Evolutionary conservation across 2,797 vertebrate species (phyloP).

Genomic region (Odontamblyopus rebecca): DNA sequence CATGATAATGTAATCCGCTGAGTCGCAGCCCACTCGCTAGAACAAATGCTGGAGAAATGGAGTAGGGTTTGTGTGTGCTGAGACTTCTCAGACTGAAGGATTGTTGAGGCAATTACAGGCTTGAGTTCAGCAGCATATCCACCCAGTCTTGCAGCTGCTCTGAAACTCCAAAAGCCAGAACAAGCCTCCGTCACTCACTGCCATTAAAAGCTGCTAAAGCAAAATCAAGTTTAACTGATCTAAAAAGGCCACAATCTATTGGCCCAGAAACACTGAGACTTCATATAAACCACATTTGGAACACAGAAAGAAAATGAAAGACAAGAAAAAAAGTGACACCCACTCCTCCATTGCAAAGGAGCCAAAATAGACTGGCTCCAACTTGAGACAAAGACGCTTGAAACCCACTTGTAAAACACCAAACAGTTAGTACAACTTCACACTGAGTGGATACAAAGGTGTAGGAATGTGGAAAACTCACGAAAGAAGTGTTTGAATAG

Average conservation of each 20-base stretch:
- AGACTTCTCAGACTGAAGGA: conserved; percentile 46
- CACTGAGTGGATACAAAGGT: conserved; percentile 24
- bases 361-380: conserved; percentile 25
- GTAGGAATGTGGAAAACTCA: conserved; percentile 78
- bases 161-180: conserved; percentile 49
- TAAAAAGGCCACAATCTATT: conserved; percentile 32
- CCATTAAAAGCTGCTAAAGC: conserved; percentile 44
- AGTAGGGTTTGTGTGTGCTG: conserved; percentile 47
- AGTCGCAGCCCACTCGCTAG: conserved; percentile 46
- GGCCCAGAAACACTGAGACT: conserved; percentile 20
- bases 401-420: conserved; percentile 12
- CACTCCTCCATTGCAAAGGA: conserved; percentile 37
- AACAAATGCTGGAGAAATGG: conserved; percentile 37
- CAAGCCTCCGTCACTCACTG: conserved; percentile 37
- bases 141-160: conserved; percentile 69
- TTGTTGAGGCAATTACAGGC: conserved; percentile 79
- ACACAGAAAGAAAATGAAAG: conserved; percentile 21
- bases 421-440: conserved; percentile 18
- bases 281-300: conserved; percentile 12
- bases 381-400: conserved; percentile 34
- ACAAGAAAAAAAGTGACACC: conserved; percentile 28
- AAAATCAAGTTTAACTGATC: conserved; percentile 31
- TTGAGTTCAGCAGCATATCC: conserved; percentile 74
- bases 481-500: conserved; percentile 89
- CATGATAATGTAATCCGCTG: conserved; percentile 56